Conservation (phyloP, 2,888 invertebrate genomes). For the Erebia palarica region DNA sequence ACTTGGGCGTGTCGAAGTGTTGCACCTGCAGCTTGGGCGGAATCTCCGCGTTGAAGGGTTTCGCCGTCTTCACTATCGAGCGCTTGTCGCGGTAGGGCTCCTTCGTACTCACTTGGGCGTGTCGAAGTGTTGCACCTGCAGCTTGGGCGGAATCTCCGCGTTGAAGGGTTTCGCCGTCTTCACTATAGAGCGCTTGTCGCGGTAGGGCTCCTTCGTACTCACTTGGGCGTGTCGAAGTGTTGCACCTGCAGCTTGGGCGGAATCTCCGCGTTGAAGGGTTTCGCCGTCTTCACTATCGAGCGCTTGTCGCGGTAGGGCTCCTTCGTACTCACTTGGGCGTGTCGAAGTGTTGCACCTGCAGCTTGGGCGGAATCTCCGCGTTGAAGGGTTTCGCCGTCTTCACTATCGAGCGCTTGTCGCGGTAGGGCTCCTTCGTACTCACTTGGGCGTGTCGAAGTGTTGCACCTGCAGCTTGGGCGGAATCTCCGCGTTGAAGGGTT, state of each 20-base stretch:
- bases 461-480: conserved; percentile 88
- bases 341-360: conserved; percentile 89
- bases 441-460: conserved; percentile 90
- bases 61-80: no score
- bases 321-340: no score
- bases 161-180: no score
- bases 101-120: no score
- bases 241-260: conserved; percentile 88
- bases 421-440: conserved; percentile 89
- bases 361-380: conserved; percentile 92
- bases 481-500: conserved; percentile 98
- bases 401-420: conserved; percentile 89
- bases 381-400: conserved; percentile 95
- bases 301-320: conserved; percentile 92
- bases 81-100: no score
- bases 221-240: conserved; percentile 94
- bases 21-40: no score
- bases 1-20: no score
- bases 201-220: no score
- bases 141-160: no score
- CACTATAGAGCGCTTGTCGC: no score
- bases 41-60: no score
- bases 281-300: conserved; percentile 88
- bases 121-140: no score
- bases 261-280: conserved; percentile 98